Conservation (phyloP, 2,888 invertebrate species). For the Yponomeuta malinellus region DNA sequence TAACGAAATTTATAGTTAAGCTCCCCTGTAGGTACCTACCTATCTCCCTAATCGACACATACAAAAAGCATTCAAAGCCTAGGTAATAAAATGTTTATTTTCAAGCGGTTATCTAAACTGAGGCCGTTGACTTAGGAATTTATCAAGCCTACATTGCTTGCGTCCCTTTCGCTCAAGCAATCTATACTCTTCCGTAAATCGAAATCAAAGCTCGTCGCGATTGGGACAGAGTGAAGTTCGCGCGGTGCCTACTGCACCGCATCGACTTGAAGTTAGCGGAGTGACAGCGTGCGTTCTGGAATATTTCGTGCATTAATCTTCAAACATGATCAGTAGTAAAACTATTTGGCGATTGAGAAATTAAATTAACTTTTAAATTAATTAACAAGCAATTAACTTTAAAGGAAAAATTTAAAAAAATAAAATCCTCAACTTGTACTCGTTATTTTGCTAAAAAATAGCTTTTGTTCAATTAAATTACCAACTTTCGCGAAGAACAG, state of each 20-base stretch:
- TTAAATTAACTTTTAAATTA: too few species aligned
- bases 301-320: not conserved
- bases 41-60: not conserved
- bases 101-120: slow-evolving; percentile 56
- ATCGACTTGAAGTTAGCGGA: slow-evolving; percentile 47
- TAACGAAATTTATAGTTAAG: too few species aligned
- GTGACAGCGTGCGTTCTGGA: slow-evolving; percentile 44
- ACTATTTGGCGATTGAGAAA: too few species aligned
- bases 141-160: slow-evolving; percentile 46
- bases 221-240: slow-evolving; percentile 60
- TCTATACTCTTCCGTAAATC: slow-evolving; percentile 70
- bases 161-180: slow-evolving; percentile 27
- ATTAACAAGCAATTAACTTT: too few species aligned
- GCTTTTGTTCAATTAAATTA: not conserved
- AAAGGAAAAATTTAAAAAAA: not conserved
- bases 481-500: not conserved
- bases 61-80: slow-evolving; percentile 4
- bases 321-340: not conserved
- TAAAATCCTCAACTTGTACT: not conserved
- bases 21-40: not conserved
- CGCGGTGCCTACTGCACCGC: slow-evolving; percentile 19
- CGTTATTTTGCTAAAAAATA: not conserved
- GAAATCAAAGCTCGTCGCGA: slow-evolving; percentile 75
- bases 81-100: slow-evolving; percentile 29
- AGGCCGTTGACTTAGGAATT: slow-evolving; percentile 70